Conservation (phyloP, 2,888 invertebrate species). For the Acleris literana region DNA sequence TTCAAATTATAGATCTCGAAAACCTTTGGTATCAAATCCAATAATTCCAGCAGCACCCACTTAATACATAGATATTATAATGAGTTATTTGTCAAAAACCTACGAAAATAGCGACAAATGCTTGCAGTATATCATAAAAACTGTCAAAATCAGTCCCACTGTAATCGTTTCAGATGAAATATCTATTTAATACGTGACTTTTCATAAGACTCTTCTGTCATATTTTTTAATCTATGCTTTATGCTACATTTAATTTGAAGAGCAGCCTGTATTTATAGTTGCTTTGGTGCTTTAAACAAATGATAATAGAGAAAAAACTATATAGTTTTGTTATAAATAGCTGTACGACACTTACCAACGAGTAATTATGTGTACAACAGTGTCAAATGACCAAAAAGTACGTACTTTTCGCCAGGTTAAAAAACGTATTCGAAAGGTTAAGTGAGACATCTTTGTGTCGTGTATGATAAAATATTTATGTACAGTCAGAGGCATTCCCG, state of each 20-base stretch:
- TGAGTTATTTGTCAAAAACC: slow-evolving; percentile 36
- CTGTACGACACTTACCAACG: too few relatives aligned
- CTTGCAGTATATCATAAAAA: slow-evolving; percentile 54
- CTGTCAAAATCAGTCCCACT: slow-evolving; percentile 58
- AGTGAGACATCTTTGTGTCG: too few relatives aligned
- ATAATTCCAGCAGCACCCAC: slow-evolving; percentile 14
- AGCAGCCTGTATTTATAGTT: slow-evolving; percentile 39
- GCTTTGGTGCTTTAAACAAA: background rate
- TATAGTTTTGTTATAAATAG: too few relatives aligned
- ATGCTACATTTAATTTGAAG: slow-evolving; percentile 50
- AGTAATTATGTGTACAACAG: too few relatives aligned
- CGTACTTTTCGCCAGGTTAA: too few relatives aligned
- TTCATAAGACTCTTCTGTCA: slow-evolving; percentile 54
- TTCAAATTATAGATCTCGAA: background rate
- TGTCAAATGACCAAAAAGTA: too few relatives aligned
- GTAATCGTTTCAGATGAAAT: slow-evolving; percentile 65
- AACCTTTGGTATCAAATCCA: slow-evolving; percentile 16
- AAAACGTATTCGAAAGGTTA: too few relatives aligned
- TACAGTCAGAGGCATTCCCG: too few relatives aligned
- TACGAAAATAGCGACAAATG: slow-evolving; percentile 46
- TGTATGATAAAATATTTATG: too few relatives aligned
- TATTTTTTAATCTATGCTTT: slow-evolving; percentile 50
- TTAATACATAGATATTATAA: slow-evolving; percentile 29
- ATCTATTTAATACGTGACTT: slow-evolving; percentile 70
- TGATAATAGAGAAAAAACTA: too few relatives aligned